phyloP scores from a whole-genome alignment of 1,140 invertebrate species.

The Leptinotarsa undecemlineata region DNA sequence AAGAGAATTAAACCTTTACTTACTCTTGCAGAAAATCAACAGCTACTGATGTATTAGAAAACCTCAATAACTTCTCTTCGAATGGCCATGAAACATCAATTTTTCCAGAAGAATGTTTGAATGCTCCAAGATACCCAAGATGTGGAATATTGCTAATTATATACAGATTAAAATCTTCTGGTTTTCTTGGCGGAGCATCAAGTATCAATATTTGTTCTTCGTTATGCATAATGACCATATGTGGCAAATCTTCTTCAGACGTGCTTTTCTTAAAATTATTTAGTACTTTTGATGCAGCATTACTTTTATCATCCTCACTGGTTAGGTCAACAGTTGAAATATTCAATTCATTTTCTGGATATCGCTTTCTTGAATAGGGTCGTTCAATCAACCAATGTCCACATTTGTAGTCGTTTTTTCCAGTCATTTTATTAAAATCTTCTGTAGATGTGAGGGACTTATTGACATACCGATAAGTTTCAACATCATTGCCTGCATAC shows the following conservation, averaged over 20 bases:
- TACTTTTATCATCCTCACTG: conserved; percentile 17
- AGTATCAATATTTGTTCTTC: conserved; percentile 1
- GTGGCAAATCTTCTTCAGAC: background rate
- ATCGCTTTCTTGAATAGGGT: conserved; percentile 8
- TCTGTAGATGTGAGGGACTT: conserved; percentile 38
- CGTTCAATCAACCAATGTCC: conserved; percentile 36
- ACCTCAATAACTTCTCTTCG: conserved; percentile 40
- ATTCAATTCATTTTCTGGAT: background rate
- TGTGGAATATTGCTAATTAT: conserved; percentile 46
- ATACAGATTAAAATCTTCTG: conserved; percentile 33
- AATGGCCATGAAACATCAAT: conserved; percentile 47
- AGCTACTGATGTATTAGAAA: conserved; percentile 38
- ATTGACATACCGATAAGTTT: conserved; percentile 43
- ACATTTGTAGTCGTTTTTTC: conserved; percentile 24
- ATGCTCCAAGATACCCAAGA: conserved; percentile 46
- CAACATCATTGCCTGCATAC: conserved; percentile 35
- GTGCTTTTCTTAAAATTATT: background rate
- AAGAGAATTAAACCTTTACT: conserved; percentile 9
- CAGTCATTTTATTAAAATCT: conserved; percentile 37
- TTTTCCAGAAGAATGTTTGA: conserved; percentile 27
- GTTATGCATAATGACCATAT: conserved; percentile 1
- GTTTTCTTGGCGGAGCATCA: conserved; percentile 28
- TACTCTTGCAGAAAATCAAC: conserved; percentile 39
- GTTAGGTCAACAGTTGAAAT: conserved; percentile 29
- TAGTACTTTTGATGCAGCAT: background rate